Evolutionary conservation across 2,113 vertebrate genomes (phyloP), one percentile per base, ranked within the genome.

Genomic region (Lagenorhynchus albirostris): DNA sequence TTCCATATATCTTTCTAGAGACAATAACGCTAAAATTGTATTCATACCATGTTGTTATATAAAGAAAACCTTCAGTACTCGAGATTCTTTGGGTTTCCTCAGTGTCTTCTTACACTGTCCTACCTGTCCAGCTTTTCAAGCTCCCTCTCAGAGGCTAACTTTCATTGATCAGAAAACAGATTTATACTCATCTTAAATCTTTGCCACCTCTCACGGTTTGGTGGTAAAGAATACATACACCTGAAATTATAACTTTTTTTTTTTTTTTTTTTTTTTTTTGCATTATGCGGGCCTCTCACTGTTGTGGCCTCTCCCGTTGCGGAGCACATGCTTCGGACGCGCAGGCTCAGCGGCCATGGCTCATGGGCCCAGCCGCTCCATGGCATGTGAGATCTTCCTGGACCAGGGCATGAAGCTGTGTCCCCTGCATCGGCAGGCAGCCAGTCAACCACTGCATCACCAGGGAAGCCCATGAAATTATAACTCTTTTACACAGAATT

Each of bases 31-130:
- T 11, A 31, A 93, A 79, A 93, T 10, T 2, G 68, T 83, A 94
- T 9, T 83, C 9, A 93, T 80, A 41, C 87, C 8, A 50, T 31
- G 1, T 8, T 96, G 14, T 92, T 81, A 85, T 83, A 18, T 63
- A 94, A 98, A 97, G 77, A 0, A 94, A 23, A 91, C 74, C n/a
- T 31, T 47, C 60, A 94, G 21, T 26, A 81, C 4, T 44, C 21
- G 26, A 8, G 15, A 31, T 65, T 29, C 41, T 95, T 53, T 18
- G 17, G 20, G 53, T 29, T 97, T 55, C 11, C 29, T 79, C 3
- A 60, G 60, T 76, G 0, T 85, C 79, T 77, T 68, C 25, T 73
- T 95, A 5, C 13, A 77, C 44, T 86, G 33, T 67, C 94, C 38
- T 91, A 60, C 4, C 17, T 95, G 31, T 29, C 50, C 96, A 96